Evolutionary conservation across 1,140 invertebrate genomes (phyloP), one percentile per base, ranked within the genome.

Genomic region (Epicauta chinensis): DNA sequence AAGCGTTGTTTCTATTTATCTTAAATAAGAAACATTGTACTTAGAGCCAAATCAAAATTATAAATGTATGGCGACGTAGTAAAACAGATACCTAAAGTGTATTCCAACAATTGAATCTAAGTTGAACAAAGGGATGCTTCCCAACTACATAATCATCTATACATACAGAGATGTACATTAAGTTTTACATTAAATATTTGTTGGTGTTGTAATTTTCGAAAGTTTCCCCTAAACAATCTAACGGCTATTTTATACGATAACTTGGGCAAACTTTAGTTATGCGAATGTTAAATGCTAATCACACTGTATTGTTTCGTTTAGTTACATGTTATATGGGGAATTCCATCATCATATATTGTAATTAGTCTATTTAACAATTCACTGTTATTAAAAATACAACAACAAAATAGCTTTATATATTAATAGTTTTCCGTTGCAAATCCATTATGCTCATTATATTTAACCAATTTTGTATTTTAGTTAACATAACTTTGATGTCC

Each of bases 101-200:
- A 40, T 47, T 15, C 29, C 13, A 47, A 47, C 45, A 37, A 47
- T 23, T 47, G 15, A 47, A 47, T 36, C 30, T 34, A 47, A 47
- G 45, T 47, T 47, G 36, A 16, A 37, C 45, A 36, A 32, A 46
- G 31, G 23, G 17, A 43, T 30, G 16, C n/a, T 43, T 12, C 2
- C 23, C 23, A 23, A 23, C 23, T 23, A 23, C 7, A 23, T 23
- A 23, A 23, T 23, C 23, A 23, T 23, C 23, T 23, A 23, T 23
- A 23, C 23, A 23, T 23, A 23, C 23, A 23, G 23, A 23, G 2
- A 23, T 43, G 31, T 46, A 35, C 31, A 46, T n/a, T 15, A 47
- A 47, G 45, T 37, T 47, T 36, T 2, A 23, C 45, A 37, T 47
- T 47, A 47, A 47, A 47, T 47, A 47, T 47, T 47, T 38, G 34